Conservation (phyloP, 2,888 invertebrate species). For the Lochmaea crataegi region DNA sequence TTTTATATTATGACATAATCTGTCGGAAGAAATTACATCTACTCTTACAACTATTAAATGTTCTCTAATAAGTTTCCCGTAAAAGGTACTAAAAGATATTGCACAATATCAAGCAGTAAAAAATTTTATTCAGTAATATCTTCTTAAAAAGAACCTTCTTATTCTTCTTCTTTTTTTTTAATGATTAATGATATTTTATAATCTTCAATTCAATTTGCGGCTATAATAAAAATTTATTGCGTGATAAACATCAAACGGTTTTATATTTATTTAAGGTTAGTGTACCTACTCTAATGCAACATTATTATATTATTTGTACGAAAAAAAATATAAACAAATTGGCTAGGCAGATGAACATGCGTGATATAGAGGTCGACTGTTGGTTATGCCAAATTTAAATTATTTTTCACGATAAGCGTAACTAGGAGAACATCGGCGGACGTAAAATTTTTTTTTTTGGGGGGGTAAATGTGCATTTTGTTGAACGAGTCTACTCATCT, state of each 20-base stretch:
- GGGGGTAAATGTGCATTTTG: too few species aligned
- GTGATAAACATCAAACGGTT: background rate
- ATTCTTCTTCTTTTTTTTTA: background rate
- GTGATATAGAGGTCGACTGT: slow-evolving; percentile 18
- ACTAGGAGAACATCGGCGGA: background rate
- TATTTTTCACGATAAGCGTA: slow-evolving; percentile 1
- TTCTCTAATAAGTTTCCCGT: background rate
- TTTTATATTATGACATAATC: background rate
- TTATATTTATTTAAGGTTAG: background rate
- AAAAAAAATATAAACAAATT: slow-evolving; percentile 16
- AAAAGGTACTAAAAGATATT: background rate
- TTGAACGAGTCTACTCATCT: too few species aligned
- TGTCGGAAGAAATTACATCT: background rate
- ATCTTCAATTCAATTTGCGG: background rate
- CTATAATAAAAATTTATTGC: slow-evolving; percentile 8
- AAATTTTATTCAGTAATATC: background rate
- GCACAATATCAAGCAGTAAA: background rate
- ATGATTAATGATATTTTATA: slow-evolving; percentile 7
- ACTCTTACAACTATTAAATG: background rate
- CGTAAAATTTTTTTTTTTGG: background rate
- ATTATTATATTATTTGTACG: background rate
- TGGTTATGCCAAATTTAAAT: slow-evolving; percentile 18
- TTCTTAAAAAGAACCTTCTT: slow-evolving; percentile 1
- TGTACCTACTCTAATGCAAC: slow-evolving; percentile 4
- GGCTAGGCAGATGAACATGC: slow-evolving; percentile 8